These are phyloP conservation scores for Perccottus glenii DNA, from an alignment of 2,113 vertebrate species.

Conservation along the genomic window DNA sequence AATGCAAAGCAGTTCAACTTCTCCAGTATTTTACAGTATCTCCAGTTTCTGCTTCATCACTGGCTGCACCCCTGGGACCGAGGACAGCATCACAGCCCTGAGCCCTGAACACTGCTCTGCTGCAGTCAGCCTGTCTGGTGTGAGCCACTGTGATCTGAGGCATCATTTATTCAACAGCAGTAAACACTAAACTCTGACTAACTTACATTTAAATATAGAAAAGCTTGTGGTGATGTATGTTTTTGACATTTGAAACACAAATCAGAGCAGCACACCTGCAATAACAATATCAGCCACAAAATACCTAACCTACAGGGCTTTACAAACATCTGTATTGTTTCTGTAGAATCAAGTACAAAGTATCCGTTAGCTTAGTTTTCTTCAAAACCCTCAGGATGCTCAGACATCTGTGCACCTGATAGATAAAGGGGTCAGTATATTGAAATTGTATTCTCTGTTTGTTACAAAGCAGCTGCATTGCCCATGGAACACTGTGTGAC, in stretches of 20 bases:
- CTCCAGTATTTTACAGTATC: too few species aligned
- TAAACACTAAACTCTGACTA: slow-evolving; percentile 48
- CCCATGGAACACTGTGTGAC: too few species aligned
- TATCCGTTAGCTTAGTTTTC: too few species aligned
- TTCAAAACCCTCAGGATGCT: too few species aligned
- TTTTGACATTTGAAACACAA: background rate
- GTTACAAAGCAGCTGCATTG: too few species aligned
- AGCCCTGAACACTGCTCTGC: slow-evolving; percentile 27
- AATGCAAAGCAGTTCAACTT: background rate
- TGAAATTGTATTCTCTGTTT: too few species aligned
- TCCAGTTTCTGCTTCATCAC: slow-evolving; percentile 47
- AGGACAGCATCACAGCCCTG: slow-evolving; percentile 26
- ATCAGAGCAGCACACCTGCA: background rate
- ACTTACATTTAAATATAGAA: slow-evolving; percentile 25
- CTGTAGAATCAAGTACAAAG: too few species aligned
- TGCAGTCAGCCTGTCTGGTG: slow-evolving; percentile 38
- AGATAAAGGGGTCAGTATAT: too few species aligned
- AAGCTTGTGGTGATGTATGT: slow-evolving; percentile 18
- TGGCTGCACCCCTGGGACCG: slow-evolving; percentile 29
- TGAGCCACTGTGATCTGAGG: slow-evolving; percentile 28
- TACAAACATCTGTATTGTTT: too few species aligned
- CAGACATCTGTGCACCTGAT: too few species aligned
- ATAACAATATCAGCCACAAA: too few species aligned
- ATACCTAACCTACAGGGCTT: too few species aligned
- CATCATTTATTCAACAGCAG: slow-evolving; percentile 63